Conservation (phyloP, 1,140 invertebrate species). For the Leptestheria dahalacensis region DNA sequence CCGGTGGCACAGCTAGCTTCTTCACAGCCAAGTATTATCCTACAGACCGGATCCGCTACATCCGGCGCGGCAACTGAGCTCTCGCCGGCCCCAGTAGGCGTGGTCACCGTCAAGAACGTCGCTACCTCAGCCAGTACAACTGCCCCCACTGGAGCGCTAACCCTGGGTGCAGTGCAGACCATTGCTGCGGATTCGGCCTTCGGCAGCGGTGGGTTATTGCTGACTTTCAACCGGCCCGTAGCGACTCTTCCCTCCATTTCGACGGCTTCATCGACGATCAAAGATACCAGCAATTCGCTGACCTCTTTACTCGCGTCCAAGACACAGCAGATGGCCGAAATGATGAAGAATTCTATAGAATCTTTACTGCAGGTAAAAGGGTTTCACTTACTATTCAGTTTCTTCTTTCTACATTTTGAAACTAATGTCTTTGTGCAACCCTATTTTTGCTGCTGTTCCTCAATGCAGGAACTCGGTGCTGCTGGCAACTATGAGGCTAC, state of each 20-base stretch:
- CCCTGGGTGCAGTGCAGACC: slow-evolving; percentile 8
- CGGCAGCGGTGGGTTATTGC: not conserved
- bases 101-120: not conserved
- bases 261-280: slow-evolving; percentile 9
- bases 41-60: not conserved
- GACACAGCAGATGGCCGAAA: slow-evolving; percentile 32
- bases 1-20: slow-evolving; percentile 5
- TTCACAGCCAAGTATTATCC: slow-evolving; percentile 1
- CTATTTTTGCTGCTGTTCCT: slow-evolving; percentile 11
- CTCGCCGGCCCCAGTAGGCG: not conserved
- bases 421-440: not conserved
- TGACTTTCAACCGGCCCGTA: slow-evolving; percentile 15
- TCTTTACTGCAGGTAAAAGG: slow-evolving; percentile 34
- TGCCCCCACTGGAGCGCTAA: not conserved
- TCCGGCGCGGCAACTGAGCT: not conserved
- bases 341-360: slow-evolving; percentile 38
- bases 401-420: not conserved
- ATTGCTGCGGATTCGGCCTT: not conserved
- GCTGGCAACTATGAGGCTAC: slow-evolving; percentile 35
- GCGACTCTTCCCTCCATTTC: slow-evolving; percentile 16
- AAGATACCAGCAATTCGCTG: slow-evolving; percentile 31
- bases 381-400: too few relatives aligned
- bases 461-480: slow-evolving; percentile 30
- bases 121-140: not conserved
- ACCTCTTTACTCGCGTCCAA: slow-evolving; percentile 27